Conservation (phyloP, 2,888 invertebrate genomes). For the Autographa gamma region DNA sequence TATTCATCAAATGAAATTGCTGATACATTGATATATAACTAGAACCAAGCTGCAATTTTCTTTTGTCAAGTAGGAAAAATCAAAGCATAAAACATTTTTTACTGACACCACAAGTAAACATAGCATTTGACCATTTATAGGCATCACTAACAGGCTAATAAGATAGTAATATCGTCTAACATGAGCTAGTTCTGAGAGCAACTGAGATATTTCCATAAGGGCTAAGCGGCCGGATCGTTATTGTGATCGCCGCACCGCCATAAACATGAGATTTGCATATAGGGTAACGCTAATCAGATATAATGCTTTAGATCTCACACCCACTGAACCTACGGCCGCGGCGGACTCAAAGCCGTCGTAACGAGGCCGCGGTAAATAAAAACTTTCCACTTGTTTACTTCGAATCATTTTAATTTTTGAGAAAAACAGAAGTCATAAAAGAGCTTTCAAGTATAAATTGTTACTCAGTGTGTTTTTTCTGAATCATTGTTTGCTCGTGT, state of each 20-base stretch:
- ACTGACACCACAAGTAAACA: too few relatives aligned
- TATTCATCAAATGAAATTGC: background rate
- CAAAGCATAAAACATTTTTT: too few relatives aligned
- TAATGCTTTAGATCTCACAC: conserved; percentile 1
- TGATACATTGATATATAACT: background rate
- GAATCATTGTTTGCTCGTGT: background rate
- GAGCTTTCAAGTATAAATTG: background rate
- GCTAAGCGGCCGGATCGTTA: background rate
- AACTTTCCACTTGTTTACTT: background rate
- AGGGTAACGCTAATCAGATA: conserved; percentile 6
- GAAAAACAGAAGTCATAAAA: conserved; percentile 2
- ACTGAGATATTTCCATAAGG: background rate
- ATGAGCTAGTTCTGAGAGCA: background rate
- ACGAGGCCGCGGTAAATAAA: background rate
- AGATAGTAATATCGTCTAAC: background rate
- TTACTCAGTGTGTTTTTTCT: background rate
- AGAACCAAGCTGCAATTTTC: background rate
- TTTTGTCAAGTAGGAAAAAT: background rate
- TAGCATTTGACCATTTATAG: background rate
- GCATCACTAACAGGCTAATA: background rate
- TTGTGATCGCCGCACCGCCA: conserved; percentile 1
- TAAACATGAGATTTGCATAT: conserved; percentile 9
- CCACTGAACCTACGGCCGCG: conserved; percentile 1
- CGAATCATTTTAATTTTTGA: background rate
- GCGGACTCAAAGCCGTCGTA: background rate